Base-by-base conservation (phyloP, 2,113 vertebrate species). In the Pygoscelis antarcticus region DNA sequence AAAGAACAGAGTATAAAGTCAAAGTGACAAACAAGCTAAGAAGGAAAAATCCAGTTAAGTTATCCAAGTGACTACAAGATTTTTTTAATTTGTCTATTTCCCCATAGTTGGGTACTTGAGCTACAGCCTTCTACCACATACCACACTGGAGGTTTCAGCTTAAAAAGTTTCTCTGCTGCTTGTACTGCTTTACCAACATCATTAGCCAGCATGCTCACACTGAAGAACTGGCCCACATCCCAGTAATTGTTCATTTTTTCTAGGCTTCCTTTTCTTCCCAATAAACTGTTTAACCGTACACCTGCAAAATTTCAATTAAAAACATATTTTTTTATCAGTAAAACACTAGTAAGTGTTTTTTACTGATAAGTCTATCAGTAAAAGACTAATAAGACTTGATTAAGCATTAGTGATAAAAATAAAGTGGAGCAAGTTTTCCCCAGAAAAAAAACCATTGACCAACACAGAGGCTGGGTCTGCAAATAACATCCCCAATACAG, bases 221-320 rank as follows among this genome's bases (percentile, higher is more conserved):
- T 99, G 97, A 99, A 99, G 97, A 99, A 99, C 96, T 99, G 99
- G 77, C 99, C 99, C 55, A 99, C 99, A 23, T 99, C 99, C 99
- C 99, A 99, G 98, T 99, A 99, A 97, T 98, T 99, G 95, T 98
- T 99, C 99, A 99, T 99, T 97, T 99, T 99, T 97, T 99, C 99
- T 97, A 99, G 97, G 89, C 99, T 99, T 75, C 99, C 99, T 98
- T 99, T 99, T 78, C 99, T 99, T 88, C 99, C 99, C 96, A 99
- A 97, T 71, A 99, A 98, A 96, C 98, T 99, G 97, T 99, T 99
- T 94, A 99, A 93, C 46, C 98, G 97, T 75, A 99, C 98, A 97
- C 99, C 99, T 99, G 89, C 49, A 95, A 94, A 97, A 96, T 87
- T 81, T 64, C 36, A 95, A 88, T 85, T 65, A n/a, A 66, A 96